A percentile compares a stretch with the other conserved stretches of the same genome.
Conservation (phyloP, 1,140 invertebrate species). For the Apis dorsata region DNA sequence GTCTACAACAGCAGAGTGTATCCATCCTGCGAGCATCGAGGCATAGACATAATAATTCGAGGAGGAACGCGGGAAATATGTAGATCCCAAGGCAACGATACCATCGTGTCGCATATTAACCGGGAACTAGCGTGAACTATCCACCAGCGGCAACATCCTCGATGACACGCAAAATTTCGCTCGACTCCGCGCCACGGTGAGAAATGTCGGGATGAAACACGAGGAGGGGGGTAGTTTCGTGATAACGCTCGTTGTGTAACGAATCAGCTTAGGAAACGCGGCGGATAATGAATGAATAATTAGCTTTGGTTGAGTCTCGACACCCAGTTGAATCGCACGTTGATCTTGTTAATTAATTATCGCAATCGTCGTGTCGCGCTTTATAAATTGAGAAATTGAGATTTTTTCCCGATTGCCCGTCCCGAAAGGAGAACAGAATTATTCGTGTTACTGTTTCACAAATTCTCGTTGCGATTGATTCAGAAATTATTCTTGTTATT, state of each 20-base stretch:
- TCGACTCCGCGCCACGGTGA: not conserved
- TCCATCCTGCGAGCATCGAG: not conserved
- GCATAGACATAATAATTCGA: not conserved
- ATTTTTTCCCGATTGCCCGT: too few relatives aligned
- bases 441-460: too few relatives aligned
- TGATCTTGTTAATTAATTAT: conserved; percentile 19
- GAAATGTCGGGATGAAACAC: not conserved
- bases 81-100: not conserved
- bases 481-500: too few relatives aligned
- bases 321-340: not conserved
- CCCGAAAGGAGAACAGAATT: too few relatives aligned
- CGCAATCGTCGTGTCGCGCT: not conserved
- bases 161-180: conserved; percentile 6
- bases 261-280: conserved; percentile 17
- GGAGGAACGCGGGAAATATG: not conserved
- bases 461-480: too few relatives aligned
- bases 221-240: not conserved
- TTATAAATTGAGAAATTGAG: not conserved
- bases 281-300: conserved; percentile 32
- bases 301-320: not conserved
- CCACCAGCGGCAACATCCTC: not conserved
- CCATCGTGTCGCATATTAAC: not conserved
- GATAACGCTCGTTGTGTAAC: not conserved
- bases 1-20: too few relatives aligned
- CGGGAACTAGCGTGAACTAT: not conserved